phyloP scores from a whole-genome alignment of 2,797 vertebrate species.

The Dendrocincla tyrannina region DNA sequence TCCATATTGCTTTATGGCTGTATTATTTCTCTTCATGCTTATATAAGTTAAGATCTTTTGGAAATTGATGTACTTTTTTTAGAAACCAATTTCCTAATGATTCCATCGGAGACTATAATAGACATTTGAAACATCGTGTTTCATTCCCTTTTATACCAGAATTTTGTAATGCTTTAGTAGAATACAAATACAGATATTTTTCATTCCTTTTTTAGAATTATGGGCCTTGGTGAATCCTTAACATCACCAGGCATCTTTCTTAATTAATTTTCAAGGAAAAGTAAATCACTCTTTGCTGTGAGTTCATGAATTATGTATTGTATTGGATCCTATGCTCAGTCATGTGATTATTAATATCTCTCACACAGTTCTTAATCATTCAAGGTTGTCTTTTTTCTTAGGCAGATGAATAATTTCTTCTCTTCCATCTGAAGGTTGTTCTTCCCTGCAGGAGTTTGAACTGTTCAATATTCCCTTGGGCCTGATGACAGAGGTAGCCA shows the following conservation, averaged over 20 bases:
- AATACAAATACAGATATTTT: neutral
- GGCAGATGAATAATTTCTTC: slow-evolving; percentile 1
- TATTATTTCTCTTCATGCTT: neutral
- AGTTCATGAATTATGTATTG: slow-evolving; percentile 55
- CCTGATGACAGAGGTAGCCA: neutral
- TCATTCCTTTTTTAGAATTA: neutral
- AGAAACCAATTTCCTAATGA: neutral
- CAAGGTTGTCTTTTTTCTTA: slow-evolving; percentile 28
- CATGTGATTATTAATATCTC: slow-evolving; percentile 43
- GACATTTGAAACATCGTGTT: neutral
- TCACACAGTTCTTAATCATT: slow-evolving; percentile 33
- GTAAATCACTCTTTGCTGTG: slow-evolving; percentile 13
- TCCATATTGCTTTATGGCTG: neutral
- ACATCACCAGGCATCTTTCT: neutral
- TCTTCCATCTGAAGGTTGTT: neutral
- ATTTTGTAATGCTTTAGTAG: neutral
- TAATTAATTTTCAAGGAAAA: slow-evolving; percentile 32
- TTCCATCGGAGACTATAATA: neutral
- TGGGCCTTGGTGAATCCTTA: neutral
- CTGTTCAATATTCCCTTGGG: neutral
- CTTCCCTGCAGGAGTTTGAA: neutral
- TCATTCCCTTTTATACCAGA: neutral
- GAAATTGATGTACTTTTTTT: neutral
- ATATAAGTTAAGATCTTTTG: neutral
- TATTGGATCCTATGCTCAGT: slow-evolving; percentile 4